These are phyloP conservation scores for Mobula hypostoma DNA, from an alignment of 2,113 vertebrate genomes.

Conservation along the genomic window DNA sequence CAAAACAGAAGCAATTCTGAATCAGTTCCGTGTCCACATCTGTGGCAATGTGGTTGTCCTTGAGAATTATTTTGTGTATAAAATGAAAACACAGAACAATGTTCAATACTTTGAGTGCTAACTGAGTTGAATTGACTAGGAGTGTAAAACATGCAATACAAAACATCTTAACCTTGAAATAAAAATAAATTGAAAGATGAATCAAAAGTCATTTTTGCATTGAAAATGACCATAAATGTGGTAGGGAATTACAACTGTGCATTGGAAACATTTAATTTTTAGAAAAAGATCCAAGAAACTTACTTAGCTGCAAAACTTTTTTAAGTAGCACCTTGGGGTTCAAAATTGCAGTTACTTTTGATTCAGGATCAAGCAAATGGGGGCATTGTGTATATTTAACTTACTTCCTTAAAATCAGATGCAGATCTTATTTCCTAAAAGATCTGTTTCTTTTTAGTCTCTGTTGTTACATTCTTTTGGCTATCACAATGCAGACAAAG, in stretches of 20 bases:
- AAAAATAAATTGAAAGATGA: background rate
- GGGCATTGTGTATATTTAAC: background rate
- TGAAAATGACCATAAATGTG: background rate
- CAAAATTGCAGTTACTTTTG: background rate
- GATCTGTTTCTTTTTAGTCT: background rate
- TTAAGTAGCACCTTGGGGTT: background rate
- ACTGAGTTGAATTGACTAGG: background rate
- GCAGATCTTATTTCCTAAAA: background rate
- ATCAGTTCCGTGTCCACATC: background rate
- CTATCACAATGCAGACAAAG: background rate
- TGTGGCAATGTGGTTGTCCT: background rate
- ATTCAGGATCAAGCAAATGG: background rate
- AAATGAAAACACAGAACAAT: background rate
- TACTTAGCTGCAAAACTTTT: background rate
- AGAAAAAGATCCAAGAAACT: background rate
- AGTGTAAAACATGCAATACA: background rate
- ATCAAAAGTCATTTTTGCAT: background rate
- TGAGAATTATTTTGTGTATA: background rate
- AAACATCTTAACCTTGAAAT: constrained; percentile 5
- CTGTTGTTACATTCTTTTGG: background rate
- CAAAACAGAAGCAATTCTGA: background rate
- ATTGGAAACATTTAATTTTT: background rate
- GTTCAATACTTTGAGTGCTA: background rate
- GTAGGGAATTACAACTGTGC: background rate
- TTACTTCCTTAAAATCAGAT: background rate